Evolutionary conservation across 2,113 vertebrate species (phyloP), one percentile per base, ranked within the genome.

Genomic region (Sebastes schlegelii): DNA sequence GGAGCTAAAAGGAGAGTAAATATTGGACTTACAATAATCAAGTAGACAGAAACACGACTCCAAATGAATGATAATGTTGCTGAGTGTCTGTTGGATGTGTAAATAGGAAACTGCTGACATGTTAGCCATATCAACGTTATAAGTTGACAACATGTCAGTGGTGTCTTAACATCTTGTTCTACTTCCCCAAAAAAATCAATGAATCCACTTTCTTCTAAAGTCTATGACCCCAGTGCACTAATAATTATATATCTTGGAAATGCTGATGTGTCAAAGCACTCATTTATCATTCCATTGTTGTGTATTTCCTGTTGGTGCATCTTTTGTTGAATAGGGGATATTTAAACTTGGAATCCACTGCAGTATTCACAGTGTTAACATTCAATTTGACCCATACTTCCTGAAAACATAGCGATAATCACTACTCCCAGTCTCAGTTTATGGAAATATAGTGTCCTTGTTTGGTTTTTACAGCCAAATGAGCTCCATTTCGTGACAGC

Each of bases 381-480:
- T 58, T 49, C 5, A 65, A 81, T 78, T 78, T 62, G 45, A 51
- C 26, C 7, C 40, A 5, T 74, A 68, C 26, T 57, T 77, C 49
- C 21, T 62, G 66, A 80, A 80, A 78, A 72, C 64, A 75, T 57
- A 4, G 6, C 67, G n/a, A 86, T 76, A 58, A 80, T 84, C 63
- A 65, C 13, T 23, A 48, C 57, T 87, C 67, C 82, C 73, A 49
- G 48, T 34, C 34, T 55, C 7, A 64, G 12, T 85, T 77, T 76
- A 71, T 86, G 70, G 77, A 83, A 89, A 86, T 89, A n/a, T 19
- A 57, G 3, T 69, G 78, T 74, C 76, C 70, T 87, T 89, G 71
- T 83, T 88, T 86, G 43, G 17, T 74, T 82, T 88, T 91, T 71
- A 77, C 80, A 79, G 51, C 79, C 74, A 86, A 92, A 90, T 79